Evolutionary conservation across 2,113 vertebrate genomes (phyloP), one percentile per base, ranked within the genome.

Genomic region (Alosa alosa): DNA sequence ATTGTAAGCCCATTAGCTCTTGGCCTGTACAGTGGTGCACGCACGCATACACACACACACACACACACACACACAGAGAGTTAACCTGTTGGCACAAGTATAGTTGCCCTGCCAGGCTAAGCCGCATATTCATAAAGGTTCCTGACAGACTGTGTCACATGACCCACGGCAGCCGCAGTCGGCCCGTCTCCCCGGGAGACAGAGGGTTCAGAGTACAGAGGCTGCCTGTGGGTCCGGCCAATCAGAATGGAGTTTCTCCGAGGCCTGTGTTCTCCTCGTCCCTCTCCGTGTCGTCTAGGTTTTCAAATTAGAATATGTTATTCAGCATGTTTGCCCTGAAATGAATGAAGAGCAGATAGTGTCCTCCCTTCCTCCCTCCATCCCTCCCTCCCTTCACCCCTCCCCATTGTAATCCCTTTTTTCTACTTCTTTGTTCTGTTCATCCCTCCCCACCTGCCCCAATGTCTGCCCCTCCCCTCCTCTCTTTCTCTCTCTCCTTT

Each of bases 121-220:
- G 13, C 39, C 36, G 52, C 25, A 10, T 86, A 57, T 68, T 22
- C 84, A 78, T 87, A 39, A 84, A 68, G 31, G 60, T 78, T 20
- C 8, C 83, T 84, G 82, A 86, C 82, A 17, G 83, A 57, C 36
- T 17, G 11, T 18, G 82, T 83, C 87, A 86, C 83, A 75, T 90
- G 90, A 88, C 82, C 82, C 81, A 78, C 84, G 81, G 81, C 41
- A 81, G 85, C 87, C 83, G 85, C 81, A 86, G 86, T 86, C 83
- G 60, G 84, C 64, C 60, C 81, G 84, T 90, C 87, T 87, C 84
- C 84, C 60, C 82, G 85, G 87, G 89, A 87, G 49, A 87, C 83
- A 45, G 25, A 8, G 15, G 20, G 78, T 81, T 88, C 86, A 83
- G 78, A 87, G 88, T 83, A 75, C 81, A 75, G 47, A 45, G 82